phyloP scores from a whole-genome alignment of 2,888 invertebrate species.

The Pseudococcus longispinus region DNA sequence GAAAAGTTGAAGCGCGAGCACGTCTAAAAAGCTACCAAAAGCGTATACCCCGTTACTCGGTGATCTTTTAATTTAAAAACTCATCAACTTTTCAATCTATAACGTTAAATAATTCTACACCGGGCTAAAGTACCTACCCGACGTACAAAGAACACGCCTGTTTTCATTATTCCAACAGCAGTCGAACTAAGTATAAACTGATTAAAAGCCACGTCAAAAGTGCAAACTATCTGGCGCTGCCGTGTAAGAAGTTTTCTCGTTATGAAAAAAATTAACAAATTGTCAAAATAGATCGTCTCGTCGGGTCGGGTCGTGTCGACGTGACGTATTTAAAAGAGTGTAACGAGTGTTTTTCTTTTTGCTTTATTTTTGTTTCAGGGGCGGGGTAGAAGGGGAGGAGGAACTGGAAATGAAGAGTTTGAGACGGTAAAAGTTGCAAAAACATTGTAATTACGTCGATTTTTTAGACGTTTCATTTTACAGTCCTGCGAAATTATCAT shows the following conservation, averaged over 20 bases:
- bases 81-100: slow-evolving; percentile 42
- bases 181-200: slow-evolving; percentile 33
- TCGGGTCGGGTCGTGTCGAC: background rate
- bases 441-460: no score
- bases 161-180: slow-evolving; percentile 30
- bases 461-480: no score
- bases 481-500: no score
- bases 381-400: no score
- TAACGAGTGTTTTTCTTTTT: background rate
- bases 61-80: slow-evolving; percentile 46
- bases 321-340: background rate
- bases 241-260: slow-evolving; percentile 33
- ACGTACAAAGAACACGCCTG: slow-evolving; percentile 14
- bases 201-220: slow-evolving; percentile 41
- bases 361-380: background rate
- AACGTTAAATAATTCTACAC: slow-evolving; percentile 10
- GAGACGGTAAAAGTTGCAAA: no score
- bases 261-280: slow-evolving; percentile 30
- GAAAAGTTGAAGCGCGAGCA: background rate
- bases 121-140: background rate
- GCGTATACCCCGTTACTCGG: background rate
- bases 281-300: slow-evolving; percentile 6
- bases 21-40: background rate
- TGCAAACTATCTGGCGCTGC: background rate
- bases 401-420: no score